Evolutionary conservation across 2,888 invertebrate species (phyloP).

Genomic region (Latheticus oryzae): DNA sequence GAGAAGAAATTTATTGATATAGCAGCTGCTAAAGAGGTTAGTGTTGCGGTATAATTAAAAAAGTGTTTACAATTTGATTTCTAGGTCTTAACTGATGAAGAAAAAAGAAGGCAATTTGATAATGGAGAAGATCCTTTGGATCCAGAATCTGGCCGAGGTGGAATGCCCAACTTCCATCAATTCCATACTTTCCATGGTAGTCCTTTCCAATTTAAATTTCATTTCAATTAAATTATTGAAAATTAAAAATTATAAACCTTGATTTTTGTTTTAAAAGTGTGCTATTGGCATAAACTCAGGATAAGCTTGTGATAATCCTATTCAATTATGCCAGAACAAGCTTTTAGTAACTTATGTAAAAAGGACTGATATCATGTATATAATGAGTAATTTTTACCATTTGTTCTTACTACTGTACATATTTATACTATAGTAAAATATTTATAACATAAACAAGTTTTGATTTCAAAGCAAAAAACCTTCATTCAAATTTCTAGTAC

Average conservation of each 20-base stretch:
- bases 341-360: constrained; percentile 30
- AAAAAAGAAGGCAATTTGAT: constrained; percentile 95
- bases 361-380: constrained; percentile 43
- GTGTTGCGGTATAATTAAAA: constrained; percentile 5
- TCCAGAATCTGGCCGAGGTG: constrained; percentile 82
- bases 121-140: constrained; percentile 96
- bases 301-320: constrained; percentile 18
- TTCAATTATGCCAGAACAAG: constrained; percentile 29
- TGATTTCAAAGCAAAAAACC: constrained; percentile 1
- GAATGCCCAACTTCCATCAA: constrained; percentile 77
- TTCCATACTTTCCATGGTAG: constrained; percentile 81
- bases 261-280: no score
- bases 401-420: constrained; percentile 36
- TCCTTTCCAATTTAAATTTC: constrained; percentile 97
- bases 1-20: constrained; percentile 99
- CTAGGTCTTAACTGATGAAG: constrained; percentile 83
- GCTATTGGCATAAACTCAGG: constrained; percentile 23
- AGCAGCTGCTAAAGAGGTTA: constrained; percentile 99
- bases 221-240: constrained; percentile 83
- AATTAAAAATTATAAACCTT: no score
- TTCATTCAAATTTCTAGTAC: constrained; percentile 4
- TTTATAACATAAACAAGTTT: constrained; percentile 36
- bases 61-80: constrained; percentile 34
- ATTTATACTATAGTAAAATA: constrained; percentile 42
- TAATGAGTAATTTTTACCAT: constrained; percentile 35